Percentiles rank a stretch among this genome's conserved stretches.
phyloP scores from a whole-genome alignment of 2,113 vertebrate species.

The Bubo bubo region DNA sequence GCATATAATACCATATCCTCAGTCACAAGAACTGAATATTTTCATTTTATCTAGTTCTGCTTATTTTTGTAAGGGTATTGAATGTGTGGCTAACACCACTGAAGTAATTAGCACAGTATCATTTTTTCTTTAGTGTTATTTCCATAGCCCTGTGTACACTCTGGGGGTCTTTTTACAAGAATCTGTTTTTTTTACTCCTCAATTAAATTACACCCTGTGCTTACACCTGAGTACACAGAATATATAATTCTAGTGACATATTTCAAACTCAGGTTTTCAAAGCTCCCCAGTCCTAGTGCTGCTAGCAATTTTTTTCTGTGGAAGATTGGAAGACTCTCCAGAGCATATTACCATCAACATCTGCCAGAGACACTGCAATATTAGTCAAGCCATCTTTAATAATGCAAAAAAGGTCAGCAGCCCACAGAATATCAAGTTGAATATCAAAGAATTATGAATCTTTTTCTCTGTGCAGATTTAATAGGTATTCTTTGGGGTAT shows the following conservation, averaged over 20 bases:
- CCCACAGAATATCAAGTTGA: slow-evolving; percentile 14
- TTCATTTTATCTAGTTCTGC: neutral
- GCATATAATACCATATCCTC: neutral
- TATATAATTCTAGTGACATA: neutral
- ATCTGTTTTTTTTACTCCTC: neutral
- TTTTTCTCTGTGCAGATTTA: slow-evolving; percentile 1
- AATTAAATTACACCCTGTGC: neutral
- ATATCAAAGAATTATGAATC: neutral
- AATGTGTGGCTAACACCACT: neutral
- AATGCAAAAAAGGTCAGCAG: slow-evolving; percentile 64
- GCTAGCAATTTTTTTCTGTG: neutral
- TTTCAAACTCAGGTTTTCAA: slow-evolving; percentile 8
- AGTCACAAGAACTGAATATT: neutral
- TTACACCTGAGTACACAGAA: neutral
- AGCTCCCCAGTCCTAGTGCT: neutral
- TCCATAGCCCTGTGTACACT: neutral
- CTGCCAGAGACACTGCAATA: slow-evolving; percentile 16
- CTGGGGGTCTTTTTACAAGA: neutral
- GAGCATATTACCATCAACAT: slow-evolving; percentile 30
- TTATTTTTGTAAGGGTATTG: neutral
- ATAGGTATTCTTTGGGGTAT: neutral
- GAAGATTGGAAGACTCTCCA: slow-evolving; percentile 9
- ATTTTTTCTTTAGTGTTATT: neutral
- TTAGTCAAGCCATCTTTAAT: slow-evolving; percentile 59
- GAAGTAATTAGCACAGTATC: neutral